A percentile compares a stretch with the other conserved stretches of the same genome.
These are phyloP conservation scores for Parnassius smintheus DNA, from an alignment of 2,888 invertebrate genomes.

Conservation along the genomic window DNA sequence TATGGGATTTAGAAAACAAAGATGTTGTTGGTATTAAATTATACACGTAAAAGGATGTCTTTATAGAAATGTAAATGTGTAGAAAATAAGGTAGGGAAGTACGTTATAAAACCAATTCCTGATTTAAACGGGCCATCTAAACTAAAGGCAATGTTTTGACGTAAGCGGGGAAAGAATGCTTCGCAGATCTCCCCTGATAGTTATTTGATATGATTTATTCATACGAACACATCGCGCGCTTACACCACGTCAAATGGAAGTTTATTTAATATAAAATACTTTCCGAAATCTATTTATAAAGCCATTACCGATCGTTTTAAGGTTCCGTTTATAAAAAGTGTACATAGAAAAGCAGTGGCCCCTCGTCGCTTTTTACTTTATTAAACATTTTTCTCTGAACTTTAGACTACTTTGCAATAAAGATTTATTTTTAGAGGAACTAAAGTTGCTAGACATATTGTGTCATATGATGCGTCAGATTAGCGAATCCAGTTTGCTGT, in stretches of 20 bases:
- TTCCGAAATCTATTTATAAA: conserved; percentile 77
- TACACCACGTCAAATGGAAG: conserved; percentile 70
- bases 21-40: too few relatives aligned
- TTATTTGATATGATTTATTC: conserved; percentile 88
- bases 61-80: conserved; percentile 1
- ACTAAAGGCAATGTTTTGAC: conserved; percentile 64
- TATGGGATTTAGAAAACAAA: too few relatives aligned
- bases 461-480: too few relatives aligned
- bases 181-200: conserved; percentile 80
- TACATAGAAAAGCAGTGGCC: background rate
- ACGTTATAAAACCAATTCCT: conserved; percentile 54
- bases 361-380: too few relatives aligned
- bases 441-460: too few relatives aligned
- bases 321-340: conserved; percentile 20
- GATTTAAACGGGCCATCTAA: conserved; percentile 48
- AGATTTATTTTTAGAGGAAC: too few relatives aligned
- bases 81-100: conserved; percentile 41
- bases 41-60: background rate
- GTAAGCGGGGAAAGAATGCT: conserved; percentile 62
- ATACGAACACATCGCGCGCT: conserved; percentile 69
- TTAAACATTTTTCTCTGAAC: too few relatives aligned
- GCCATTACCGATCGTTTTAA: conserved; percentile 58
- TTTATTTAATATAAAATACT: conserved; percentile 78
- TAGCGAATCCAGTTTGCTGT: too few relatives aligned
- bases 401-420: too few relatives aligned